Evolutionary conservation across 2,797 vertebrate species (phyloP).

Genomic region (Myripristis murdjan): DNA sequence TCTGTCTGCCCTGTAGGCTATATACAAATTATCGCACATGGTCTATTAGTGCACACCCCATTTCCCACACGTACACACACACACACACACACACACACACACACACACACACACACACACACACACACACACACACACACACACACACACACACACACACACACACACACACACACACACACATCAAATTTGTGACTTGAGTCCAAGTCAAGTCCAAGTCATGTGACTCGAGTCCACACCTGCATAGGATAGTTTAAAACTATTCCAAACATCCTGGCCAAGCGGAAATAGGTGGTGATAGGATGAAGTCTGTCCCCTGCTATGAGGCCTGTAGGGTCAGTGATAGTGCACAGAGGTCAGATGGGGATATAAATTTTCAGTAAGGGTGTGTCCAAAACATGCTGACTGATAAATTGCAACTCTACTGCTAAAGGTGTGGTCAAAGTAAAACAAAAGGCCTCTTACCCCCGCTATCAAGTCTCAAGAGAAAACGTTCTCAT

Average conservation of each 20-base stretch:
- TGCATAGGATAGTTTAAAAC: slow-evolving; percentile 13
- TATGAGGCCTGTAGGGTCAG: background rate
- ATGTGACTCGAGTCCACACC: no score
- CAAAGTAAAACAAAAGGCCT: slow-evolving; percentile 47
- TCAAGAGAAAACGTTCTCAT: slow-evolving; percentile 25
- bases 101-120: no score
- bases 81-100: no score
- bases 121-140: no score
- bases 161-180: no score
- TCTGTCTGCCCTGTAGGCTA: no score
- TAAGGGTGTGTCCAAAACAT: slow-evolving; percentile 37
- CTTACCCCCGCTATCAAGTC: slow-evolving; percentile 5
- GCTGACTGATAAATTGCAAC: slow-evolving; percentile 47
- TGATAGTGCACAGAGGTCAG: slow-evolving; percentile 6
- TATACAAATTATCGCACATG: no score
- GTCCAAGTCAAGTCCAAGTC: no score
- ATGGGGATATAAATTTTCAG: slow-evolving; percentile 19
- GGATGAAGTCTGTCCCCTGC: slow-evolving; percentile 1
- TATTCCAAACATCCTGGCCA: slow-evolving; percentile 6
- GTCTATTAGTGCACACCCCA: no score
- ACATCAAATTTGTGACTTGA: no score
- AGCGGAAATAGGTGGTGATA: slow-evolving; percentile 25
- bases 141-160: no score
- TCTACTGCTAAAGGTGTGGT: slow-evolving; percentile 47
- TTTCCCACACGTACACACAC: no score